Evolutionary conservation across 2,113 vertebrate genomes (phyloP).

Genomic region (Piaya cayana): DNA sequence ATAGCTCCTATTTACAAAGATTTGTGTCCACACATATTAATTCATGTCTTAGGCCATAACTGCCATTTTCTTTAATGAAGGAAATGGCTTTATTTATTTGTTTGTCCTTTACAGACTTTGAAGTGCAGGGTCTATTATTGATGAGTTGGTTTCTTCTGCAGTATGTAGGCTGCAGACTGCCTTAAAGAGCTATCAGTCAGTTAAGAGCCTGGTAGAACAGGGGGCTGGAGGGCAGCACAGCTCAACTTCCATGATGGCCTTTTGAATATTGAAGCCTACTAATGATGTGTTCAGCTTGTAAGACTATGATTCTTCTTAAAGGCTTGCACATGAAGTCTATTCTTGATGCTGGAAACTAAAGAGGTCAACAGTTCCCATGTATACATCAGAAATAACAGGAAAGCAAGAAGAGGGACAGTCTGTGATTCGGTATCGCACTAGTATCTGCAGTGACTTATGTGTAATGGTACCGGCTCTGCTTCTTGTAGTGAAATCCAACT

Average conservation of each 20-base stretch:
- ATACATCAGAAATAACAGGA: background rate
- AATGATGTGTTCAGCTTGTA: background rate
- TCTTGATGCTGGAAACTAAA: background rate
- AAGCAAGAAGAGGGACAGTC: background rate
- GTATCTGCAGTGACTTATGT: background rate
- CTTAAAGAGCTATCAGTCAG: background rate
- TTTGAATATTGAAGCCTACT: background rate
- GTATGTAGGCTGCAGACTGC: background rate
- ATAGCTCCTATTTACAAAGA: background rate
- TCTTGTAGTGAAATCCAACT: background rate
- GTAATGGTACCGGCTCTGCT: background rate
- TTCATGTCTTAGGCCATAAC: background rate
- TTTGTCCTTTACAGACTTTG: background rate
- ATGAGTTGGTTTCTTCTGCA: background rate
- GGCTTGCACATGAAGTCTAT: background rate
- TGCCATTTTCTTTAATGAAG: background rate
- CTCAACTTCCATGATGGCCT: background rate
- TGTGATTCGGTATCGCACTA: background rate
- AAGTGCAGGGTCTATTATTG: background rate
- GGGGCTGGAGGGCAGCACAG: background rate
- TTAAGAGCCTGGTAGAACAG: background rate
- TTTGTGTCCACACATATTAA: background rate
- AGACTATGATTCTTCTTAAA: background rate
- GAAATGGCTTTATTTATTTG: background rate
- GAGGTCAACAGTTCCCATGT: background rate